Evolutionary conservation across 2,888 invertebrate species (phyloP).

Genomic region (Linyphia triangularis): DNA sequence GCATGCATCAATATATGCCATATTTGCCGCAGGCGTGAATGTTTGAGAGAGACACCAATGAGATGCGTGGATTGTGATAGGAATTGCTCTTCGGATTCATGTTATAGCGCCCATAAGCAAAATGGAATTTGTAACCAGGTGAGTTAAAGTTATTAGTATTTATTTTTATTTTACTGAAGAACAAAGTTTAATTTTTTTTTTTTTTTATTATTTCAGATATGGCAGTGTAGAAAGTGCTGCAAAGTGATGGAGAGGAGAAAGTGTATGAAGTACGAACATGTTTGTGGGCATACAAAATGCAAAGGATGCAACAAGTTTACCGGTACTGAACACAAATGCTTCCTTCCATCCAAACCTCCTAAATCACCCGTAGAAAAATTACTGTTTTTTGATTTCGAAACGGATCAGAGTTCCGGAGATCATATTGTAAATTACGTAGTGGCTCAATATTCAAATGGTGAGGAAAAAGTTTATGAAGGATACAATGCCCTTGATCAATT

Average conservation of each 20-base stretch:
- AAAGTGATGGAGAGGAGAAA: slow-evolving; percentile 16
- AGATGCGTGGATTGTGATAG: slow-evolving; percentile 11
- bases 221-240: slow-evolving; percentile 15
- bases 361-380: background rate
- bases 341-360: background rate
- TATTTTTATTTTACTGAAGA: background rate
- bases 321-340: background rate
- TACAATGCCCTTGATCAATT: background rate
- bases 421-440: slow-evolving; percentile 36
- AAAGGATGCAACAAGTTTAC: background rate
- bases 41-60: background rate
- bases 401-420: slow-evolving; percentile 20
- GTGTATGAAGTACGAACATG: background rate
- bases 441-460: slow-evolving; percentile 4
- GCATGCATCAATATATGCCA: background rate
- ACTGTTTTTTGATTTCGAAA: slow-evolving; percentile 41
- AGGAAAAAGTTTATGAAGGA: slow-evolving; percentile 13
- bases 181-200: background rate
- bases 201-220: slow-evolving; percentile 5
- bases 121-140: slow-evolving; percentile 1
- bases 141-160: background rate
- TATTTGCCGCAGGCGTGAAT: background rate
- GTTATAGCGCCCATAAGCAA: slow-evolving; percentile 1
- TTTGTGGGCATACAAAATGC: slow-evolving; percentile 3
- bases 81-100: background rate